These are phyloP conservation scores for Trichogramma dendrolimi DNA, from an alignment of 2,888 invertebrate species.

Conservation along the genomic window DNA sequence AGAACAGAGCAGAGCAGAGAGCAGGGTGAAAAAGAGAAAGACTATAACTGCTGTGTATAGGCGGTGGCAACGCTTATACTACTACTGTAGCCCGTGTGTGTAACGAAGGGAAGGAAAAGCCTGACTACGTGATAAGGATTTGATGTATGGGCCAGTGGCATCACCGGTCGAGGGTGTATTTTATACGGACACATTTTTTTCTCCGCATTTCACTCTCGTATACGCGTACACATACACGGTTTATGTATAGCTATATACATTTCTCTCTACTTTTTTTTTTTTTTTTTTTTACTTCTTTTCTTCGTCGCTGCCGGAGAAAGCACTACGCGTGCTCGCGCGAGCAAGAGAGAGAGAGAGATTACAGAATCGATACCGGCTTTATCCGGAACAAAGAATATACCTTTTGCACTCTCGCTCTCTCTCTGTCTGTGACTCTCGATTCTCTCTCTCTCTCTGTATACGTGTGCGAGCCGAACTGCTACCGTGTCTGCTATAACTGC, in stretches of 20 bases:
- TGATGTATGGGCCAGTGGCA: conserved; percentile 50
- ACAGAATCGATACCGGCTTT: conserved; percentile 47
- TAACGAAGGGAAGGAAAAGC: conserved; percentile 10
- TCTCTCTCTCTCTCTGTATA: background rate
- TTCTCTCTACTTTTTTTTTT: conserved; percentile 3
- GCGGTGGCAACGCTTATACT: too few species aligned
- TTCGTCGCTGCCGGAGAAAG: conserved; percentile 25
- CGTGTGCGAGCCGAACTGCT: conserved; percentile 3
- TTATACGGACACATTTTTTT: background rate
- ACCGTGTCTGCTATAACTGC: background rate
- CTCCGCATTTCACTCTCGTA: conserved; percentile 4
- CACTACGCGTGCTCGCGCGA: conserved; percentile 7
- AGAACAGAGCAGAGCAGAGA: background rate
- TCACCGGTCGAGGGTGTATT: conserved; percentile 23
- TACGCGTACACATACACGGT: too few species aligned
- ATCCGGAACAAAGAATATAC: conserved; percentile 41
- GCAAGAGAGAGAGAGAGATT: conserved; percentile 41
- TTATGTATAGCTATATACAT: background rate
- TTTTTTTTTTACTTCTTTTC: conserved; percentile 23
- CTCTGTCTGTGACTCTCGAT: conserved; percentile 33
- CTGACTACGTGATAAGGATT: conserved; percentile 47
- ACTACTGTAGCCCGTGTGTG: background rate
- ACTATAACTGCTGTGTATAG: background rate
- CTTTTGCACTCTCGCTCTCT: conserved; percentile 29
- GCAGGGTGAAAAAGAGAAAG: conserved; percentile 2